Base-by-base conservation (phyloP, 30 jellyfish, hydroid and myxozoan species). In the Hydractinia echinata region DNA sequence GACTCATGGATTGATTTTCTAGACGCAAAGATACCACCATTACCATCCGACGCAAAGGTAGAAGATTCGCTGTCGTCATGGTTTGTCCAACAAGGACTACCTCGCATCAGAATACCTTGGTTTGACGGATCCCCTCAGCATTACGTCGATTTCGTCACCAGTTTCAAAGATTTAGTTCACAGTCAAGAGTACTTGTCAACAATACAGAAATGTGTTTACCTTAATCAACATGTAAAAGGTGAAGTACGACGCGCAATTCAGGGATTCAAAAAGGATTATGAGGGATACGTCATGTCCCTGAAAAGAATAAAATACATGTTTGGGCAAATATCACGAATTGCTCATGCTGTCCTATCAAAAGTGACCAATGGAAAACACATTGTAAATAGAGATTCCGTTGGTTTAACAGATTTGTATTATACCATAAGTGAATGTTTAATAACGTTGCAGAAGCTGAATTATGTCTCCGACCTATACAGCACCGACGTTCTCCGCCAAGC, bases 41-140 rank as follows among this genome's bases (percentile, higher is more conserved):
- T 16, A 58, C 69, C 69, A 11, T 58, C 69, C 15, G 19, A 58
- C 19, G 69, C 19, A 13, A 58, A 58, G 19, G 69, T 16, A 58
- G 69, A 58, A 11, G 69, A 58, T 58, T 58, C 18, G 18, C 19
- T 58, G 15, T 13, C 69, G 15, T 11, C 15, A 58, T 11, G 69
- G 69, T 58, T 58, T 16, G 19, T 58, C 15, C 69, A 58, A 58
- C 69, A 58, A 58, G 69, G 69, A 58, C 69, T 58, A 58, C 69
- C 69, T 30, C 2, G 44, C 44, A 30, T 30, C 44, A 30, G 44
- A 30, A 58, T 58, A 58, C 69, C 69, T 11, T 58, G 15, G 69
- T 58, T 58, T 16, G 19, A 58, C 19, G 69, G 69, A 11, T 58
- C 69, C 15, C 69, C 69, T 11, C 15, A 13, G 69, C 69, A 58